These are phyloP conservation scores for Lacanobia wlatinum DNA, from an alignment of 2,888 invertebrate species.

Conservation along the genomic window DNA sequence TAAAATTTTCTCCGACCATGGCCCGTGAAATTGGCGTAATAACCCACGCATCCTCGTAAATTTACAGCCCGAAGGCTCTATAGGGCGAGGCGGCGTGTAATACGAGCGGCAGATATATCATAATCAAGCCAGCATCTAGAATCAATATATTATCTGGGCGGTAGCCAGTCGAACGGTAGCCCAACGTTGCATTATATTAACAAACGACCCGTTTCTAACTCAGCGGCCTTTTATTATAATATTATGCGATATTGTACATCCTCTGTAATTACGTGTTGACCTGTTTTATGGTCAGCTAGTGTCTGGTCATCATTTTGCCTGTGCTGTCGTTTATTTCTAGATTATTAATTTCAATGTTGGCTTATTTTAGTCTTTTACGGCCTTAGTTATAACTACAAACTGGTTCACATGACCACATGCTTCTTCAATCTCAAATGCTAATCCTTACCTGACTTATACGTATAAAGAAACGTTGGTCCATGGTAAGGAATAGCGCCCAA, in stretches of 20 bases:
- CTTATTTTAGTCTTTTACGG: slow-evolving; percentile 49
- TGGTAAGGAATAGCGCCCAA: slow-evolving; percentile 58
- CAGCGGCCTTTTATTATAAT: slow-evolving; percentile 69
- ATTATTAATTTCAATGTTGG: slow-evolving; percentile 51
- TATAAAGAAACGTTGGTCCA: slow-evolving; percentile 52
- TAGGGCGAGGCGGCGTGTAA: slow-evolving; percentile 65
- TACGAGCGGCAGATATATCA: slow-evolving; percentile 74
- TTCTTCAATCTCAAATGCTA: slow-evolving; percentile 47
- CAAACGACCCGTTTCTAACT: slow-evolving; percentile 72
- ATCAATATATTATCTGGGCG: slow-evolving; percentile 73
- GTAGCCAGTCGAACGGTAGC: slow-evolving; percentile 72
- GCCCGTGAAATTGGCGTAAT: slow-evolving; percentile 69
- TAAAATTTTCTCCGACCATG: slow-evolving; percentile 64
- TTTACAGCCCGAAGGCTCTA: slow-evolving; percentile 67
- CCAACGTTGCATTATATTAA: slow-evolving; percentile 70
- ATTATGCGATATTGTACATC: slow-evolving; percentile 70
- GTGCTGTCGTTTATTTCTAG: slow-evolving; percentile 55
- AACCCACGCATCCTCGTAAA: slow-evolving; percentile 70
- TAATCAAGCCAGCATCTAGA: slow-evolving; percentile 76
- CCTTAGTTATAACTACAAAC: slow-evolving; percentile 43
- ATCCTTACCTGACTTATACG: slow-evolving; percentile 42
- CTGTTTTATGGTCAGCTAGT: slow-evolving; percentile 66
- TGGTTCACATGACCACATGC: slow-evolving; percentile 23
- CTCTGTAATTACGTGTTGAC: slow-evolving; percentile 70
- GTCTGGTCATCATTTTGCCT: slow-evolving; percentile 40